A percentile compares a stretch with the other conserved stretches of the same genome.
Conservation (phyloP, 2,888 invertebrate genomes). For the Linyphia triangularis region DNA sequence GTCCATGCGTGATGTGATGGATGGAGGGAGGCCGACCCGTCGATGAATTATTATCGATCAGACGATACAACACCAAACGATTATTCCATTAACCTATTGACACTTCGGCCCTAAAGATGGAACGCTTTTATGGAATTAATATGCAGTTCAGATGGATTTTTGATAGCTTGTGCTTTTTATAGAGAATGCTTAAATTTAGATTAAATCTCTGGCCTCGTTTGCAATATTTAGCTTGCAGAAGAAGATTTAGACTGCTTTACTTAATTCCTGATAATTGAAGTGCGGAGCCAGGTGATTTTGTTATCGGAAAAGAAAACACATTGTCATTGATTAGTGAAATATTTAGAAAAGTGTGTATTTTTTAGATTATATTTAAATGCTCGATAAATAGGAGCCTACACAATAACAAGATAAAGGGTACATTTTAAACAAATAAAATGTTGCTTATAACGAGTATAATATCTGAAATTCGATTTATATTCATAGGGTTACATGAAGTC, state of each 20-base stretch:
- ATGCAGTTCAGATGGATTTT: neutral
- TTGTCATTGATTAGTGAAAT: too few relatives aligned
- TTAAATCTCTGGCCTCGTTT: neutral
- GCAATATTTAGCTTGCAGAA: neutral
- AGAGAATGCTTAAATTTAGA: neutral
- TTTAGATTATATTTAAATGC: too few relatives aligned
- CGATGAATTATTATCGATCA: conserved; percentile 41
- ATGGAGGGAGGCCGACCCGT: conserved; percentile 21
- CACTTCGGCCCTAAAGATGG: neutral
- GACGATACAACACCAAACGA: conserved; percentile 4
- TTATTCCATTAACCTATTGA: conserved; percentile 60
- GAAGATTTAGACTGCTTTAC: neutral
- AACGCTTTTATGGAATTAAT: neutral
- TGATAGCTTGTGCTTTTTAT: neutral
- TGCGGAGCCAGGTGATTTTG: too few relatives aligned
- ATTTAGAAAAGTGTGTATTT: too few relatives aligned
- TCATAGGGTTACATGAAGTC: too few relatives aligned
- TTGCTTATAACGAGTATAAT: too few relatives aligned
- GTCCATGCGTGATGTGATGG: conserved; percentile 16
- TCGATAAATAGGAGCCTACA: too few relatives aligned
- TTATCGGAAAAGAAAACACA: too few relatives aligned
- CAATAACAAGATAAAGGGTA: too few relatives aligned
- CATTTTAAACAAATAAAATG: too few relatives aligned
- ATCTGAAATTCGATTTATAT: too few relatives aligned
- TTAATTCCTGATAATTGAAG: neutral